Evolutionary conservation across 1,140 invertebrate species (phyloP).

Genomic region (Anthonomus grandis): DNA sequence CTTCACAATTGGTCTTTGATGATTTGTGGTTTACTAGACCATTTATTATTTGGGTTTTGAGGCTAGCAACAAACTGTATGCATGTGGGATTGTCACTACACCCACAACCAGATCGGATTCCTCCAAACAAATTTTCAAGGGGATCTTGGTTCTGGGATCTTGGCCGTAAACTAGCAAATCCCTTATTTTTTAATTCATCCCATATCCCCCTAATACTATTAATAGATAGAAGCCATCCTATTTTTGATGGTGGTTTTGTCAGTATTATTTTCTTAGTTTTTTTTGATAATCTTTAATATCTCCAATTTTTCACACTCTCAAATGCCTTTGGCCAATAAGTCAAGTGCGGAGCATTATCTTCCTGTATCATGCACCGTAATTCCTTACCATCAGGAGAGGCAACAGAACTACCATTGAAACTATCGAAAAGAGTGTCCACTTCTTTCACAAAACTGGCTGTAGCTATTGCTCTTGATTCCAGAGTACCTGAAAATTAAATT

Average conservation of each 20-base stretch:
- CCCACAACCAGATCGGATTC: constrained; percentile 20
- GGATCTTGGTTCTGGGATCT: constrained; percentile 19
- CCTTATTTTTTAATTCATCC: background rate
- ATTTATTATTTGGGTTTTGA: constrained; percentile 30
- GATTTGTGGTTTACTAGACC: constrained; percentile 10
- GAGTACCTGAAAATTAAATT: constrained; percentile 10
- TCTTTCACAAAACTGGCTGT: constrained; percentile 28
- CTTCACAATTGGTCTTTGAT: constrained; percentile 19
- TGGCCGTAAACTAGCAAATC: constrained; percentile 2
- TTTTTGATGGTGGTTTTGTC: too few relatives aligned
- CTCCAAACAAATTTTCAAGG: constrained; percentile 28
- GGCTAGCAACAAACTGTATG: constrained; percentile 20
- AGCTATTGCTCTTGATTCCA: constrained; percentile 20
- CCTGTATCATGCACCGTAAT: constrained; percentile 14
- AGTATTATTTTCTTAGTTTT: too few relatives aligned
- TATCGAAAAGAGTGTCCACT: constrained; percentile 29
- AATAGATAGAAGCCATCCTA: constrained; percentile 11
- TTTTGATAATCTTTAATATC: constrained; percentile 15
- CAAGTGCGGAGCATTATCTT: constrained; percentile 13
- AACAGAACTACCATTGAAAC: constrained; percentile 20
- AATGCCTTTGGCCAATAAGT: constrained; percentile 22
- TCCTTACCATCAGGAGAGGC: constrained; percentile 22
- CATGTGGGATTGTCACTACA: constrained; percentile 23
- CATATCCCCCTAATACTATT: constrained; percentile 21
- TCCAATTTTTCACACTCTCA: constrained; percentile 21